A percentile compares a stretch with the other conserved stretches of the same genome.
Conservation (phyloP, 23 tunicate genomes). For the Trididemnum miniatum region DNA sequence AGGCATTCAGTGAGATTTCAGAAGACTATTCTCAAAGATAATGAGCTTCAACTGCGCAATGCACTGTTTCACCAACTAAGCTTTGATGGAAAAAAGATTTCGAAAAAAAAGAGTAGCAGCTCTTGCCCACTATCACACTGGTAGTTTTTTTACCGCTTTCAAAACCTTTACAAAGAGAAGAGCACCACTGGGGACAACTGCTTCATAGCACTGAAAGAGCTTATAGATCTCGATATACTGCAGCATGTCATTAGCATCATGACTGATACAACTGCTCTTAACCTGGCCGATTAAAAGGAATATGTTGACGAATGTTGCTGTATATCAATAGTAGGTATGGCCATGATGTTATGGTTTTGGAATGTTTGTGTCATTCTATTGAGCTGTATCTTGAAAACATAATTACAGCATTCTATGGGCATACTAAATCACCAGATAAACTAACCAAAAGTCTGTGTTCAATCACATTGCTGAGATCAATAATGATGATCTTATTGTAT, state of each 20-base stretch:
- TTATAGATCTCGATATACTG: neutral
- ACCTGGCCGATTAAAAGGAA: neutral
- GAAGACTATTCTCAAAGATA: neutral
- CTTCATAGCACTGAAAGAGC: conserved; percentile 5
- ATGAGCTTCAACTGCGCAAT: conserved; percentile 1
- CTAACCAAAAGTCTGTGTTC: neutral
- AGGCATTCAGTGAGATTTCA: neutral
- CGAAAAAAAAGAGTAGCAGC: conserved; percentile 1
- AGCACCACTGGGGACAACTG: conserved; percentile 6
- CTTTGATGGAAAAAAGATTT: conserved; percentile 17
- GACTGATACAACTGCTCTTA: conserved; percentile 20
- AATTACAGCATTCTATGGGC: conserved; percentile 1
- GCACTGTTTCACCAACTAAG: conserved; percentile 16
- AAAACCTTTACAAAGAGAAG: neutral
- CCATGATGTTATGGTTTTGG: conserved; percentile 10
- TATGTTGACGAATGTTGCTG: neutral
- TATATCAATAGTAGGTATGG: neutral
- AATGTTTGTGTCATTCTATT: conserved; percentile 1
- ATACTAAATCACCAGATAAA: conserved; percentile 11
- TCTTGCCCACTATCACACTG: neutral
- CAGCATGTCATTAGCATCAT: conserved; percentile 17
- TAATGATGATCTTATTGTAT: neutral
- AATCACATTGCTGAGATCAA: conserved; percentile 1
- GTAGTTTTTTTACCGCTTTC: neutral
- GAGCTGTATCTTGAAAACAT: conserved; percentile 7